Percentiles rank a stretch among this genome's conserved stretches.
Conservation (phyloP, 1,140 invertebrate species). For the Goniozus legneri region DNA sequence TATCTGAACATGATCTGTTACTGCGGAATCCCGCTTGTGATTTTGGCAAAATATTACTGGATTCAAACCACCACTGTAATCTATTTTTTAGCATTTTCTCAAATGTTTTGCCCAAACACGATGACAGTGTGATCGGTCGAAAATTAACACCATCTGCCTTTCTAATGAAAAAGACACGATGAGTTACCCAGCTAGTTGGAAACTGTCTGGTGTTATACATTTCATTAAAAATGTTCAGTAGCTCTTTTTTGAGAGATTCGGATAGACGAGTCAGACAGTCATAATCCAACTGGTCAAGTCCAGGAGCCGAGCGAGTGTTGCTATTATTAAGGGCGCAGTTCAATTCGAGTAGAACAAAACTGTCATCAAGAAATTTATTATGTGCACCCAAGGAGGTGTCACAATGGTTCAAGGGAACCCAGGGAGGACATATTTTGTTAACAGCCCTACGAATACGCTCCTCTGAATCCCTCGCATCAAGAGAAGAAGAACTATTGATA, state of each 20-base stretch:
- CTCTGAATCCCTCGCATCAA: background rate
- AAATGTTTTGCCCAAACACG: conserved; percentile 13
- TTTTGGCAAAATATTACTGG: conserved; percentile 6
- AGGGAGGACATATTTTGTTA: background rate
- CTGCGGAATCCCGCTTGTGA: conserved; percentile 12
- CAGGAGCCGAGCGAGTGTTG: background rate
- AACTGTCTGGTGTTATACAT: background rate
- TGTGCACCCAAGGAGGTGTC: background rate
- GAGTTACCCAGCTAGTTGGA: too few species aligned
- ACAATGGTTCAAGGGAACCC: background rate
- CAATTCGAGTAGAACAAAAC: background rate
- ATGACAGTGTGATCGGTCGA: conserved; percentile 23
- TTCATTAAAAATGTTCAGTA: conserved; percentile 3
- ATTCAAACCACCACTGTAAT: conserved; percentile 18
- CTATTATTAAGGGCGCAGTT: background rate
- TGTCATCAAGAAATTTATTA: background rate
- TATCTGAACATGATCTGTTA: conserved; percentile 10
- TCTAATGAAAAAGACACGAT: too few species aligned
- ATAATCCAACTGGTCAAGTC: background rate
- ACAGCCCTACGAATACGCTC: background rate
- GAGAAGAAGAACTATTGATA: background rate
- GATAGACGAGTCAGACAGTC: background rate
- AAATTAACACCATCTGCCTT: too few species aligned
- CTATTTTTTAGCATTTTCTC: conserved; percentile 16
- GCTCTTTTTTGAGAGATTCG: background rate